Evolutionary conservation across 2,113 vertebrate genomes (phyloP), one percentile per base, ranked within the genome.

Genomic region (Rhinichthys klamathensis): DNA sequence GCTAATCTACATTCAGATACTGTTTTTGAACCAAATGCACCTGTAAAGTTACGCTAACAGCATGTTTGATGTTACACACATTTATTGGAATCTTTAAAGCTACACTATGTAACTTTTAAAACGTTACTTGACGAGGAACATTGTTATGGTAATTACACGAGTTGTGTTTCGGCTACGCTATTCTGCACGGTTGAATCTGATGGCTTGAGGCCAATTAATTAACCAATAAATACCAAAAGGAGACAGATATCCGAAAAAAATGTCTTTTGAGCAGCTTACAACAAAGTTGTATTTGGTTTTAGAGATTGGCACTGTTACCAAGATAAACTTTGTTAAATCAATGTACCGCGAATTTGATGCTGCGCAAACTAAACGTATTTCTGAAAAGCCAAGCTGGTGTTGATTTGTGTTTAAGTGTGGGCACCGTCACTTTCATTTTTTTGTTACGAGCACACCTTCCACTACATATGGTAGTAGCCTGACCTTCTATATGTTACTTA

Each of bases 31-130:
- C 46, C 46, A 54, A 54, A 76, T 51, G 44, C 73, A 54, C 12
- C n/a, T 2, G 51, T 23, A 74, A 38, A 23, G 23, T 46, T 41
- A 74, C 18, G 23, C 70, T 74, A 46, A 74, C 6, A 35, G 11
- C 49, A 77, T 77, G 16, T 56, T 78, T 32, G 18, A 78, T 58
- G 75, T 78, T 58, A 54, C 49, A 76, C 25, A 76, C 49, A 49
- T 77, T 77, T 77, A 41, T 18, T 58, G 21, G 3, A 38, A 13
- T 60, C 6, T 79, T 35, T 79, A 79, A 79, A 79, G 76, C 76
- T n/a, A 60, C 51, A 56, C 51, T 60, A 79, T 60, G 56, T 58
- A 56, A 35, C 76, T 58, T 35, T 78, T 13, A 44, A 41, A 69
- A 35, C 8, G 21, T 72, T 44, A 72, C 35, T n/a, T 44, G 35